Percentiles rank a stretch among this genome's conserved stretches.
These are phyloP conservation scores for Antigone vipio DNA, from an alignment of 2,113 vertebrate species.

Conservation along the genomic window DNA sequence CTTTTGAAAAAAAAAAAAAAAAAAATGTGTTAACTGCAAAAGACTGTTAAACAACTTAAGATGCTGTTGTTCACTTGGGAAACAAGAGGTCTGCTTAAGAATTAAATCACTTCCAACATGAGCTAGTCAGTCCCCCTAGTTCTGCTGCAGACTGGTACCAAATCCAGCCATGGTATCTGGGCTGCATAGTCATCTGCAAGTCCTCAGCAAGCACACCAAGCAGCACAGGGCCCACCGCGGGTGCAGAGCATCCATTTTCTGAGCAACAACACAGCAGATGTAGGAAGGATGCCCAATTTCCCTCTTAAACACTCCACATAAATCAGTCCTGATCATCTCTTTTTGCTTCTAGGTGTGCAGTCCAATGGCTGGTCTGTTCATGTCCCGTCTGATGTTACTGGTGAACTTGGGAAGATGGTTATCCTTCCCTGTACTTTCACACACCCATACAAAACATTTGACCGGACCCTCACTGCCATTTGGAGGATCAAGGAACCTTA, in stretches of 20 bases:
- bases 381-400: constrained; percentile 81
- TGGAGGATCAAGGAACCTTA: constrained; percentile 86
- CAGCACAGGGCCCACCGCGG: not conserved
- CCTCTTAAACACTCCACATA: not conserved
- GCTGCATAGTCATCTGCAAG: not conserved
- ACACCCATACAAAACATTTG: constrained; percentile 86
- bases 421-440: constrained; percentile 91
- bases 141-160: not conserved
- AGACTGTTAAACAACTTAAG: not conserved
- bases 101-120: not conserved
- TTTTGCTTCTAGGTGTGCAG: constrained; percentile 26
- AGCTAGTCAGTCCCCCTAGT: not conserved
- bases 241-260: not conserved
- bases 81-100: not conserved
- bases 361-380: constrained; percentile 86
- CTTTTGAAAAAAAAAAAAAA: not conserved
- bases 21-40: not conserved
- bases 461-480: constrained; percentile 82
- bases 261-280: not conserved
- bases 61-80: not conserved
- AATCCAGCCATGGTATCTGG: not conserved
- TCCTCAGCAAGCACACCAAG: not conserved
- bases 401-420: constrained; percentile 81
- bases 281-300: not conserved
- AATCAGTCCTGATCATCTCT: not conserved